These are phyloP conservation scores for Ceriagrion tenellum DNA, from an alignment of 2,888 invertebrate species.

Conservation along the genomic window DNA sequence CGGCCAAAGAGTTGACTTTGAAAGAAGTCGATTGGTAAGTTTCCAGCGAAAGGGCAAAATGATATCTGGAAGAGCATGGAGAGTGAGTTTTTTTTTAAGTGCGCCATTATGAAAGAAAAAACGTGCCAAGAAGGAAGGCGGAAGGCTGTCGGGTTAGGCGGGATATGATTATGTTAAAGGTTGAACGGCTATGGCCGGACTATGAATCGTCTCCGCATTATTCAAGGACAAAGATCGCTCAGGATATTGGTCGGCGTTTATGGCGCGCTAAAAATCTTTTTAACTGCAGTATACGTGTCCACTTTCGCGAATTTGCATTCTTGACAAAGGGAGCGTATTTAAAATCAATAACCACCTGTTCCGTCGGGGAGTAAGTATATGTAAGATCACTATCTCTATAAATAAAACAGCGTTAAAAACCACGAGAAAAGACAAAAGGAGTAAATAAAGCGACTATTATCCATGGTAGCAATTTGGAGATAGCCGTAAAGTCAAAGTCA, in stretches of 20 bases:
- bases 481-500: neutral
- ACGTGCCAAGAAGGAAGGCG: neutral
- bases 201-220: neutral
- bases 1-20: neutral
- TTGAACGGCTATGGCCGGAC: neutral
- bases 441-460: constrained; percentile 3
- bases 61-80: neutral
- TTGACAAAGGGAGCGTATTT: neutral
- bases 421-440: neutral
- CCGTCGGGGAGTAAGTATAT: neutral
- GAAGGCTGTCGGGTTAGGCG: neutral
- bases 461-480: neutral
- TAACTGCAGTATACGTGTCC: neutral
- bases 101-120: neutral
- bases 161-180: neutral
- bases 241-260: neutral
- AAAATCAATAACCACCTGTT: constrained; percentile 31
- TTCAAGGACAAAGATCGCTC: constrained; percentile 20
- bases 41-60: neutral
- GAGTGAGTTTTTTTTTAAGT: neutral
- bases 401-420: constrained; percentile 2
- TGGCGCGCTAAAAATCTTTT: neutral
- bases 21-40: neutral
- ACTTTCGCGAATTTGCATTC: constrained; percentile 16
- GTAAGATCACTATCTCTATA: constrained; percentile 12